These are phyloP conservation scores for Syngnathus acus DNA, from an alignment of 2,797 vertebrate genomes.

Conservation along the genomic window DNA sequence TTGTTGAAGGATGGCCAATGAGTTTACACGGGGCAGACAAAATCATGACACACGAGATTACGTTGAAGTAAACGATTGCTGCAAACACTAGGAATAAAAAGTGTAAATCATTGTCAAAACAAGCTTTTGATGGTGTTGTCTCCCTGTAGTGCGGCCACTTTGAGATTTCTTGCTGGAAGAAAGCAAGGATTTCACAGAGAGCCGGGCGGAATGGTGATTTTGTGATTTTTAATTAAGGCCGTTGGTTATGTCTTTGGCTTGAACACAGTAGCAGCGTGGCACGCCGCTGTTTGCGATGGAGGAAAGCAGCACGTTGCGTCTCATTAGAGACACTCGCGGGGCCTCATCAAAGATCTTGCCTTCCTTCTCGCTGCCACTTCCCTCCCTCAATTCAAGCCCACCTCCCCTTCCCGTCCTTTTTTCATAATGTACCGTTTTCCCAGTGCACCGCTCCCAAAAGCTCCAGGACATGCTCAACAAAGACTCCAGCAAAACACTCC, in stretches of 20 bases:
- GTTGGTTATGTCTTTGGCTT: conserved; percentile 60
- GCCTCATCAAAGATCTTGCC: conserved; percentile 65
- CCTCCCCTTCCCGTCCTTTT: conserved; percentile 36
- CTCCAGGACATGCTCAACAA: conserved; percentile 62
- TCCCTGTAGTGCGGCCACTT: conserved; percentile 25
- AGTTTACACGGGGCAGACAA: neutral
- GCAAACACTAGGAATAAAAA: conserved; percentile 8
- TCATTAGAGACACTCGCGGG: conserved; percentile 67
- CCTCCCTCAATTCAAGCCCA: conserved; percentile 22
- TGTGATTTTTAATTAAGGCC: conserved; percentile 67
- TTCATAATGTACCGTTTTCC: conserved; percentile 60
- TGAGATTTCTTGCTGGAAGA: conserved; percentile 36
- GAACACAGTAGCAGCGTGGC: conserved; percentile 50
- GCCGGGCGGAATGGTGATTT: conserved; percentile 52
- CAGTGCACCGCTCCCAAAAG: conserved; percentile 53
- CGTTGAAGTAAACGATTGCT: neutral
- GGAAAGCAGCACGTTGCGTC: conserved; percentile 50
- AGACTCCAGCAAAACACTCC: conserved; percentile 58
- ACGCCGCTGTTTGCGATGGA: conserved; percentile 42
- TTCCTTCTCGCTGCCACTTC: conserved; percentile 45
- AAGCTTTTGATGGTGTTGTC: conserved; percentile 36
- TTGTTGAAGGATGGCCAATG: neutral
- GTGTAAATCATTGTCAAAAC: conserved; percentile 35
- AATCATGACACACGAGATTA: neutral
- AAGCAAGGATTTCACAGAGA: conserved; percentile 36